Conservation (phyloP, 2,888 invertebrate genomes). For the Metopia argyrocephala region DNA sequence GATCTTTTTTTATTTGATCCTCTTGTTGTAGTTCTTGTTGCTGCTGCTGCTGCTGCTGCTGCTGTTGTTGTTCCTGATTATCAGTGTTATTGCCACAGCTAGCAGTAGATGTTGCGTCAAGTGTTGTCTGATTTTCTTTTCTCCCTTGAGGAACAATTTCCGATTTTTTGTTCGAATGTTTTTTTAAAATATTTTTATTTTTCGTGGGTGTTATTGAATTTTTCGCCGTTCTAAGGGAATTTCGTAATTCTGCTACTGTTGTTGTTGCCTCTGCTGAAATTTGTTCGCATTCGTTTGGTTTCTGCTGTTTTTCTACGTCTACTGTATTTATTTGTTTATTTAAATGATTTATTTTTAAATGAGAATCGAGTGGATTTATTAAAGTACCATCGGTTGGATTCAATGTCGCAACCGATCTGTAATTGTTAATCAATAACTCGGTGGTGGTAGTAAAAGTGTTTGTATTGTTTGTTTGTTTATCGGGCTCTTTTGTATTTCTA, state of each 20-base stretch:
- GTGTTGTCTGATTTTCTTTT: slow-evolving; percentile 32
- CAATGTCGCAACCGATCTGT: slow-evolving; percentile 58
- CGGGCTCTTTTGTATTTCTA: slow-evolving; percentile 59
- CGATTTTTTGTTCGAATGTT: slow-evolving; percentile 37
- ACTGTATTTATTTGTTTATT: slow-evolving; percentile 38
- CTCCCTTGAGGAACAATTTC: slow-evolving; percentile 32
- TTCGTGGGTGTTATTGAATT: slow-evolving; percentile 45
- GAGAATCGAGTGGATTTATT: slow-evolving; percentile 68
- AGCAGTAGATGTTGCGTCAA: slow-evolving; percentile 49
- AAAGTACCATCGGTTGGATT: slow-evolving; percentile 64
- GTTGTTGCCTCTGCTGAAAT: slow-evolving; percentile 16
- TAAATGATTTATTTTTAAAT: slow-evolving; percentile 49
- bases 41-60: slow-evolving; percentile 16
- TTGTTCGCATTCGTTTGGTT: slow-evolving; percentile 21
- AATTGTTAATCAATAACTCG: slow-evolving; percentile 45
- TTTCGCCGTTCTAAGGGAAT: slow-evolving; percentile 42
- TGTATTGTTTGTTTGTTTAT: slow-evolving; percentile 43
- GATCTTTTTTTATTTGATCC: slow-evolving; percentile 44
- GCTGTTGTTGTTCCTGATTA: slow-evolving; percentile 1
- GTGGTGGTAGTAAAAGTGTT: not conserved
- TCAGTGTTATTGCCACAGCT: slow-evolving; percentile 18
- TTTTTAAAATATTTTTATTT: slow-evolving; percentile 52
- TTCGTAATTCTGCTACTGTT: slow-evolving; percentile 22
- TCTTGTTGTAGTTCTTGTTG: slow-evolving; percentile 13
- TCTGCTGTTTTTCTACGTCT: slow-evolving; percentile 24